Evolutionary conservation across 1,140 invertebrate species (phyloP).

Genomic region (Cydia splendana): DNA sequence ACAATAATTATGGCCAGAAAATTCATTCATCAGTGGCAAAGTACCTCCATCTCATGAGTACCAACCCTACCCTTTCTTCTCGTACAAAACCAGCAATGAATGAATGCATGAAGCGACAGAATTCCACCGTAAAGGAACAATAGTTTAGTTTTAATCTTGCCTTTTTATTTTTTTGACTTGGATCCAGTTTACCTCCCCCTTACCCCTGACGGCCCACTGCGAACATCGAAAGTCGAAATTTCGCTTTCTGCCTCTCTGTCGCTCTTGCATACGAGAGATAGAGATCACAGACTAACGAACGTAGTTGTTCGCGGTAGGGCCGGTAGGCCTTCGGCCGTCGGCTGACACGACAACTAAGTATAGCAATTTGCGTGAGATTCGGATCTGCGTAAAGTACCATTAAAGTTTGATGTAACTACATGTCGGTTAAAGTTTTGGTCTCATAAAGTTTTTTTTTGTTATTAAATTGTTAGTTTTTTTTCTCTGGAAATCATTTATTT

Average conservation of each 20-base stretch:
- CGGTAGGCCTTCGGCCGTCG: slow-evolving; percentile 30
- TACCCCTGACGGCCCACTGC: slow-evolving; percentile 23
- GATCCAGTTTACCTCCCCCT: slow-evolving; percentile 61
- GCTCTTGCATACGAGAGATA: too few species aligned
- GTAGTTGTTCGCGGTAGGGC: too few species aligned
- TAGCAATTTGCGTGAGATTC: slow-evolving; percentile 46
- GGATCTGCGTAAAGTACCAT: slow-evolving; percentile 21
- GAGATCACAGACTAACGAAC: too few species aligned
- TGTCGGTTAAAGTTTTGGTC: not conserved
- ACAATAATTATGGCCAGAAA: too few species aligned
- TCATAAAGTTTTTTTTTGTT: too few species aligned
- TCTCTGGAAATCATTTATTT: too few species aligned
- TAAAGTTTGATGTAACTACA: not conserved
- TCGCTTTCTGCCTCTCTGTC: too few species aligned
- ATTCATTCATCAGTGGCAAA: not conserved
- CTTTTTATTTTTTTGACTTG: slow-evolving; percentile 51
- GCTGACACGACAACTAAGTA: slow-evolving; percentile 55
- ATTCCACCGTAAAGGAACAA: slow-evolving; percentile 68
- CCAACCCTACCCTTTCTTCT: not conserved
- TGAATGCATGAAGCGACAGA: slow-evolving; percentile 70
- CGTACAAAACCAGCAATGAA: slow-evolving; percentile 66
- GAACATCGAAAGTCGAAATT: not conserved
- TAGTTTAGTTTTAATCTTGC: slow-evolving; percentile 72
- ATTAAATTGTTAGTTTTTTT: too few species aligned
- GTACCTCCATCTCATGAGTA: not conserved